Base-by-base conservation (phyloP, 2,888 invertebrate species). In the Hyposoter didymator region DNA sequence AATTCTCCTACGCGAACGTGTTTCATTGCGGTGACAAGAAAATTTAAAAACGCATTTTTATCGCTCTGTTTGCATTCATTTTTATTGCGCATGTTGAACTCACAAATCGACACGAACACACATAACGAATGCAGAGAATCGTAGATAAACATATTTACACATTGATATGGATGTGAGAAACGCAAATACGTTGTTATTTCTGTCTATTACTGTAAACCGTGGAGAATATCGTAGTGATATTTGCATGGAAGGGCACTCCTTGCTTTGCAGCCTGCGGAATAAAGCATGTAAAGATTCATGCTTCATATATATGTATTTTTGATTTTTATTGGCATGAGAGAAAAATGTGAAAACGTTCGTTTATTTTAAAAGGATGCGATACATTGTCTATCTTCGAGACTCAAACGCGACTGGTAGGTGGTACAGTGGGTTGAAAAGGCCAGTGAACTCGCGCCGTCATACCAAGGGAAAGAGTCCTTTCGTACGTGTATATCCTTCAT, bases 401-500 rank as follows among this genome's bases (percentile, higher is more conserved):
- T 69, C n/a, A 59, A 70, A 67, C 39, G 10, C 32, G 69, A 47
- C 52, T 35, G 32, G n/a, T 28, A 59, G 69, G 28, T 69, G 59
- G 45, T 39, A 39, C 39, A 39, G 39, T 22, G 45, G 78, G 59
- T 78, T 32, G 35, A 59, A 70, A 59, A 78, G 78, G 69, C 19
- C 78, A 78, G 59, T 78, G 78, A 70, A 78, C 78, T 59, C 69
- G 35, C 28, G 66, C 19, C 28, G n/a, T 43, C 28, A 28, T 52
- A 47, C 52, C 43, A 35, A 78, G 52, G 39, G n/a, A 49, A 69
- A 32, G 59, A 69, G 32, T 70, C 70, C 59, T 78, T 70, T 59
- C 59, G 69, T 47, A 59, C 45, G 78, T 78, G 78, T 78, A 55
- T 78, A 78, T 70, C 59, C 62, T 35, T 78, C 70, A 59, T 45